phyloP scores from a whole-genome alignment of 2,888 invertebrate species.

The Agriopis aurantiaria region DNA sequence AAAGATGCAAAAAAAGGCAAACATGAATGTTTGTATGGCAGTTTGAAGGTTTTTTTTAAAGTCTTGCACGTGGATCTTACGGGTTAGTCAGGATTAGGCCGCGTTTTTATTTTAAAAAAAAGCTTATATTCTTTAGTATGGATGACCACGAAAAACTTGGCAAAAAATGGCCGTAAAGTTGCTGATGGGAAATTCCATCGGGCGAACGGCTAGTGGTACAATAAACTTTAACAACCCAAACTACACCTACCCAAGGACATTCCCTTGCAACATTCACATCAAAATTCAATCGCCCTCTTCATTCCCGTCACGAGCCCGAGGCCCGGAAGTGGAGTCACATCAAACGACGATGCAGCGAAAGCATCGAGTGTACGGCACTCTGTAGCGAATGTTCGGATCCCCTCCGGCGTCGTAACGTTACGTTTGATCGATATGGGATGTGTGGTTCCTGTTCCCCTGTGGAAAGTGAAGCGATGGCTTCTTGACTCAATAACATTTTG shows the following conservation, averaged over 20 bases:
- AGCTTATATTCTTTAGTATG: too few relatives aligned
- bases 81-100: too few relatives aligned
- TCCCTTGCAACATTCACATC: neutral
- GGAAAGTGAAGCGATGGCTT: neutral
- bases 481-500: neutral
- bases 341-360: constrained; percentile 20
- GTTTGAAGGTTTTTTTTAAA: too few relatives aligned
- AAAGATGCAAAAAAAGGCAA: too few relatives aligned
- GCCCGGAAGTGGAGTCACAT: constrained; percentile 20
- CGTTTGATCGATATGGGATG: constrained; percentile 17
- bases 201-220: neutral
- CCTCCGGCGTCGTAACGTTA: neutral
- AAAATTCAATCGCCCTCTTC: constrained; percentile 10
- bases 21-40: too few relatives aligned
- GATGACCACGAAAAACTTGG: too few relatives aligned
- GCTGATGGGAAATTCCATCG: too few relatives aligned
- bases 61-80: too few relatives aligned
- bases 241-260: neutral
- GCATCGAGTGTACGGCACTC: neutral
- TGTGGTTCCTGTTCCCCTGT: neutral
- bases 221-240: neutral
- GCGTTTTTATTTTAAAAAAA: too few relatives aligned
- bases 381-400: constrained; percentile 12
- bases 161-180: too few relatives aligned
- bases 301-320: constrained; percentile 13